A percentile compares a stretch with the other conserved stretches of the same genome.
phyloP scores from a whole-genome alignment of 2,797 vertebrate genomes.

The Melanitta fusca region DNA sequence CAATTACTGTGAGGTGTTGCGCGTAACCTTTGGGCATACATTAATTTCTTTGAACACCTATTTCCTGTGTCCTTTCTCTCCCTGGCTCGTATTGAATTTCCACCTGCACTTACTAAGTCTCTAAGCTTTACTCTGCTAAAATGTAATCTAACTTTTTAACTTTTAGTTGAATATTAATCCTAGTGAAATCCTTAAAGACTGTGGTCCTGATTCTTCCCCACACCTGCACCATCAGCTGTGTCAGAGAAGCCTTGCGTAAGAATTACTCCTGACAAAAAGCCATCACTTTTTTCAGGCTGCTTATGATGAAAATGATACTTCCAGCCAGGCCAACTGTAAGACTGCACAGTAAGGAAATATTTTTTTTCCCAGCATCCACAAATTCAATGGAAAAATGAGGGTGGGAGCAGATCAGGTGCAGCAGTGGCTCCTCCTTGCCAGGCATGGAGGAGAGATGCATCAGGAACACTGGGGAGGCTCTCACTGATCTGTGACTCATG shows the following conservation, averaged over 20 bases:
- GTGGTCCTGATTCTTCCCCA: background rate
- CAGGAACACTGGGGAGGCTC: background rate
- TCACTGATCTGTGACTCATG: background rate
- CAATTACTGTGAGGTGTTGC: conserved; percentile 61
- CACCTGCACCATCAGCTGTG: fast-evolving
- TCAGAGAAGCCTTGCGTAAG: background rate
- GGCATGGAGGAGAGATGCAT: fast-evolving
- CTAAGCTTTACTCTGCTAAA: conserved; percentile 32
- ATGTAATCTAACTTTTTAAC: conserved; percentile 17
- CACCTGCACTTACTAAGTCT: conserved; percentile 30
- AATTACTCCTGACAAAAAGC: background rate
- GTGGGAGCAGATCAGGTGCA: background rate
- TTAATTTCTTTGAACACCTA: conserved; percentile 70
- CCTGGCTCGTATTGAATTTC: conserved; percentile 54
- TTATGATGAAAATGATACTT: background rate
- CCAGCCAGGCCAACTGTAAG: background rate
- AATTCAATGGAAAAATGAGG: background rate
- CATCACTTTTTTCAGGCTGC: background rate
- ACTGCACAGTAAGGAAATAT: too few species aligned
- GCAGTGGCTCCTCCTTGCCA: background rate
- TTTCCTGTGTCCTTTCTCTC: conserved; percentile 63
- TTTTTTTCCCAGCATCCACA: background rate
- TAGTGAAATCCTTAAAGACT: background rate
- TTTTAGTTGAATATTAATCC: conserved; percentile 68
- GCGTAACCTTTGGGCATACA: conserved; percentile 43